These are phyloP conservation scores for Poeciliopsis prolifica DNA, from an alignment of 2,113 vertebrate genomes.

Conservation along the genomic window DNA sequence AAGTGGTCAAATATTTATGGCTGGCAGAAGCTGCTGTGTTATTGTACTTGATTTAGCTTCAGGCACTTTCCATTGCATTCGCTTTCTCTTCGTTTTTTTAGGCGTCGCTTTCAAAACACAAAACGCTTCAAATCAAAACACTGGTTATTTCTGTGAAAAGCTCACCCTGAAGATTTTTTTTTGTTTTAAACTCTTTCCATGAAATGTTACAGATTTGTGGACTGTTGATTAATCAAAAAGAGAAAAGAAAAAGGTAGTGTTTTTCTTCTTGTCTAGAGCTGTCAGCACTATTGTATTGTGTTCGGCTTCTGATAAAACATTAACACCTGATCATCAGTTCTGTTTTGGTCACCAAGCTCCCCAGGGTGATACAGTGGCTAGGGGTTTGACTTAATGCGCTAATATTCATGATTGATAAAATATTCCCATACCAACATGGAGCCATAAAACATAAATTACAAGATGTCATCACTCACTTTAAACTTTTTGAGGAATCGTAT, in stretches of 20 bases:
- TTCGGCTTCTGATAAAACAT: constrained; percentile 11
- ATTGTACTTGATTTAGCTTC: constrained; percentile 63
- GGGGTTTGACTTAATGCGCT: not conserved
- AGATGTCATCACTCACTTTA: not conserved
- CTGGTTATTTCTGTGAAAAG: not conserved
- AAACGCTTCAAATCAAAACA: constrained; percentile 54
- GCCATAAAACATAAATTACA: too few relatives aligned
- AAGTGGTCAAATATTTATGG: constrained; percentile 69
- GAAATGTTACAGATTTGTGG: not conserved
- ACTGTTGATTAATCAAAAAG: not conserved
- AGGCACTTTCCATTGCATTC: constrained; percentile 40
- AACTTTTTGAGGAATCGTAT: not conserved
- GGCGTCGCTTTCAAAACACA: constrained; percentile 33
- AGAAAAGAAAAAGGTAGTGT: not conserved
- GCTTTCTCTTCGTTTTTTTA: constrained; percentile 22
- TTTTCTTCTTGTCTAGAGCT: not conserved
- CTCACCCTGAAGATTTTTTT: not conserved
- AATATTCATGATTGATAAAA: not conserved
- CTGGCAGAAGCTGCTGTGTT: constrained; percentile 49
- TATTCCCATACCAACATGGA: too few relatives aligned
- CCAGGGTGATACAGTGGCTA: not conserved
- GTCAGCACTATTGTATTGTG: constrained; percentile 7
- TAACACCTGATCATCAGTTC: not conserved
- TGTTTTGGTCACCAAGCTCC: not conserved
- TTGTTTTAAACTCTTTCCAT: not conserved